These are phyloP conservation scores for Gallinago undulata DNA, from an alignment of 2,113 vertebrate species.

Conservation along the genomic window DNA sequence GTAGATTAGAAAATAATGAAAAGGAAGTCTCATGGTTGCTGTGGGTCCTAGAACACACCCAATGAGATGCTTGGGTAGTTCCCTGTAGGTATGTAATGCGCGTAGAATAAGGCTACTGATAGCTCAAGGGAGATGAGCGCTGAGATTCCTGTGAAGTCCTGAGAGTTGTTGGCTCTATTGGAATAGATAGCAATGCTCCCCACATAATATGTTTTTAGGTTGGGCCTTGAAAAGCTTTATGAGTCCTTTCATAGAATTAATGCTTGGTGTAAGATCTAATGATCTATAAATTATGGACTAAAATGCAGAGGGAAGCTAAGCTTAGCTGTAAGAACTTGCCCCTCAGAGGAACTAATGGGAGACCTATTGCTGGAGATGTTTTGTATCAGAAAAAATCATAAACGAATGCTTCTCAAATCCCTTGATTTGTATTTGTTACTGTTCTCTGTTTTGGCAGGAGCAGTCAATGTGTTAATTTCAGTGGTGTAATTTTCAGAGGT, in stretches of 20 bases:
- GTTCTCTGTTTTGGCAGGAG: neutral
- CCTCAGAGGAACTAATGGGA: neutral
- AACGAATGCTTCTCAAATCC: neutral
- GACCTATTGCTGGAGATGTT: neutral
- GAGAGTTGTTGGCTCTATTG: neutral
- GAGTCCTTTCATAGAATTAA: neutral
- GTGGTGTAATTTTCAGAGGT: neutral
- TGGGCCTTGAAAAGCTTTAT: neutral
- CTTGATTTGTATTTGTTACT: neutral
- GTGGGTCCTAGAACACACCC: neutral
- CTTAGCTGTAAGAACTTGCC: neutral
- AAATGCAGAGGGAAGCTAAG: neutral
- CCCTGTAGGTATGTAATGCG: accelerated
- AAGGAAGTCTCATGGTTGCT: neutral
- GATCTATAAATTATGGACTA: neutral
- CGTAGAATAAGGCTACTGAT: neutral
- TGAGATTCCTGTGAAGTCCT: neutral
- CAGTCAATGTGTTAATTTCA: neutral
- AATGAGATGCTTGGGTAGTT: neutral
- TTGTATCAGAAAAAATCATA: neutral
- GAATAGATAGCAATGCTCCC: neutral
- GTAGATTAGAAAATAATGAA: neutral
- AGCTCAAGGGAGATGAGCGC: neutral
- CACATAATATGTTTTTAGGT: neutral
- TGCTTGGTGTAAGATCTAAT: neutral